Conservation (phyloP, 2,113 vertebrate species). For the Labrus mixtus region DNA sequence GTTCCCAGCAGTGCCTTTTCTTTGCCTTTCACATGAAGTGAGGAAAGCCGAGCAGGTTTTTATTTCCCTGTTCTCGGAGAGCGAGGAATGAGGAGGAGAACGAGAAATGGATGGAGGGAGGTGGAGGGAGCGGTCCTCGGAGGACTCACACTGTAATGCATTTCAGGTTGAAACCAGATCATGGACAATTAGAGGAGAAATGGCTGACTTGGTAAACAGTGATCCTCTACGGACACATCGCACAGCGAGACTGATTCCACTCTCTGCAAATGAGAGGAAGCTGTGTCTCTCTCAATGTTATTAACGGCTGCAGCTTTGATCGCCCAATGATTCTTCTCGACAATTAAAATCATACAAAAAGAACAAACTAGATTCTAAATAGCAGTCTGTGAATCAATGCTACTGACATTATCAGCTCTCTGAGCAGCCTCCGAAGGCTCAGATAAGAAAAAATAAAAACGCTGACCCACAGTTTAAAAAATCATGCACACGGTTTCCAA, state of each 20-base stretch:
- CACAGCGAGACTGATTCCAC: conserved; percentile 54
- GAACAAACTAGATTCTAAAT: conserved; percentile 12
- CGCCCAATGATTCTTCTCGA: conserved; percentile 30
- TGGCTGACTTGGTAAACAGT: conserved; percentile 71
- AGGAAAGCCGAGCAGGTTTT: conserved; percentile 41
- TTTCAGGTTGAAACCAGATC: conserved; percentile 71
- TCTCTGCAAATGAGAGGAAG: conserved; percentile 45
- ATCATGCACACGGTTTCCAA: too few relatives aligned
- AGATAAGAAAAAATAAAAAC: too few relatives aligned
- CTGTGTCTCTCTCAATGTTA: conserved; percentile 53
- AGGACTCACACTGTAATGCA: conserved; percentile 57
- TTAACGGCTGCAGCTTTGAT: conserved; percentile 35
- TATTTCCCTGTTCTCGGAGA: conserved; percentile 36
- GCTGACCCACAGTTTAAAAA: too few relatives aligned
- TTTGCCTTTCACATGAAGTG: conserved; percentile 37
- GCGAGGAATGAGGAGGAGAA: not conserved
- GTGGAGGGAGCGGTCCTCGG: conserved; percentile 34
- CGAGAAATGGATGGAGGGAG: conserved; percentile 21
- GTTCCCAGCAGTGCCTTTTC: conserved; percentile 50
- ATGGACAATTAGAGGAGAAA: conserved; percentile 71
- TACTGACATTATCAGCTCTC: too few relatives aligned
- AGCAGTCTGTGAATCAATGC: too few relatives aligned
- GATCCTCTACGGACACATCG: conserved; percentile 55
- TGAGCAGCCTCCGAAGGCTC: too few relatives aligned
- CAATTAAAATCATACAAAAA: conserved; percentile 44